These are phyloP conservation scores for Sesamia nonagrioides DNA, from an alignment of 1,140 invertebrate species.

Conservation along the genomic window DNA sequence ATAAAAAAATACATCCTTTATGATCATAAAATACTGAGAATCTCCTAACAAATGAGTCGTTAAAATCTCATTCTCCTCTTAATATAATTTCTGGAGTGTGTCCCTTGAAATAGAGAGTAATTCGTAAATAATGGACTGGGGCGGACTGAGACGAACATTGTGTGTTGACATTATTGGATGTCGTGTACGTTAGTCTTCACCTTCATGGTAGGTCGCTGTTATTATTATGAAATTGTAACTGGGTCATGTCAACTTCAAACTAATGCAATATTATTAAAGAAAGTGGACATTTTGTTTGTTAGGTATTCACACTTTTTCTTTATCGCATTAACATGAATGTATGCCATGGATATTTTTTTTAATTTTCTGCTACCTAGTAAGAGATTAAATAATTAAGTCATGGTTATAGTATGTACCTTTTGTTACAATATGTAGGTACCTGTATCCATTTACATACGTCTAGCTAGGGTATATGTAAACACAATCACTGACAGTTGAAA, in stretches of 20 bases:
- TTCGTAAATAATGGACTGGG: conserved; percentile 57
- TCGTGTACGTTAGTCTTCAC: conserved; percentile 25
- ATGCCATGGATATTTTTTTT: not conserved
- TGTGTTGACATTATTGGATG: conserved; percentile 40
- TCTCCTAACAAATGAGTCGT: conserved; percentile 63
- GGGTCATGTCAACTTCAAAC: conserved; percentile 17
- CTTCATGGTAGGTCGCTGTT: conserved; percentile 19
- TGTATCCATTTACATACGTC: not conserved
- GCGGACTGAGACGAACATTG: not conserved
- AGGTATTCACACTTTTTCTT: not conserved
- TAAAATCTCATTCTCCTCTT: conserved; percentile 65
- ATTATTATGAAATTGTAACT: conserved; percentile 35
- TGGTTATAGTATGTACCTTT: too few species aligned
- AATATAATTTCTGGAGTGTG: conserved; percentile 58
- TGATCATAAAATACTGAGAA: conserved; percentile 54
- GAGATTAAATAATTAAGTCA: too few species aligned
- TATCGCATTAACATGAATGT: not conserved
- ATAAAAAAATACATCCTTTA: conserved; percentile 33
- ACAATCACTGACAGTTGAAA: not conserved
- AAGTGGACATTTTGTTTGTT: conserved; percentile 16
- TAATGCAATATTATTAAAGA: conserved; percentile 39
- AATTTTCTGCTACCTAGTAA: too few species aligned
- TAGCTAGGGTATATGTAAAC: not conserved
- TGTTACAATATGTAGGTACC: too few species aligned
- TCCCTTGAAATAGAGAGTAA: conserved; percentile 56